Percentiles rank a stretch among this genome's conserved stretches.
phyloP scores from a whole-genome alignment of 2,888 invertebrate genomes.

The Spodoptera littoralis region DNA sequence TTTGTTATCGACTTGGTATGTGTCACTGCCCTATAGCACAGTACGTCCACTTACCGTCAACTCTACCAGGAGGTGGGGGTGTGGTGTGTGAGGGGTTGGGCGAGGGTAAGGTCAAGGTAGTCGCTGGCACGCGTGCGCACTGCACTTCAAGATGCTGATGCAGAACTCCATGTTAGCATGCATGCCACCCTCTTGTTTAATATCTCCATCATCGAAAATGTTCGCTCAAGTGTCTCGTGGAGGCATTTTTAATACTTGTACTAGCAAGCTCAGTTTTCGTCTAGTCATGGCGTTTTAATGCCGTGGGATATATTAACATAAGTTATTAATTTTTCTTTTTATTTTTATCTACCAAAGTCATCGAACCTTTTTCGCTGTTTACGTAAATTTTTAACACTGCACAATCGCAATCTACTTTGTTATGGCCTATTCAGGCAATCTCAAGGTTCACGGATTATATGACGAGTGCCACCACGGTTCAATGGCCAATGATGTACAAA shows the following conservation, averaged over 20 bases:
- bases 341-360: not conserved
- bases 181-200: constrained; percentile 39
- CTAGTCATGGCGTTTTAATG: constrained; percentile 12
- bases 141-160: constrained; percentile 68
- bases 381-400: not conserved
- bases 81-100: constrained; percentile 51
- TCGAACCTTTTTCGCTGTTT: not conserved
- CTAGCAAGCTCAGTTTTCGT: constrained; percentile 6
- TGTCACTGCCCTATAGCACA: constrained; percentile 44
- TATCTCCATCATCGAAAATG: constrained; percentile 36
- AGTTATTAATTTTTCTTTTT: not conserved
- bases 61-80: constrained; percentile 37
- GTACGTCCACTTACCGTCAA: constrained; percentile 41
- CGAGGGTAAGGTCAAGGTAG: constrained; percentile 83
- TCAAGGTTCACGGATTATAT: constrained; percentile 52
- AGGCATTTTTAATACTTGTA: constrained; percentile 13
- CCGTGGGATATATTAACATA: not conserved
- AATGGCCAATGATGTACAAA: constrained; percentile 58
- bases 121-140: constrained; percentile 70
- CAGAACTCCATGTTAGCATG: constrained; percentile 52
- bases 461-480: constrained; percentile 51
- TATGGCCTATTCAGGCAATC: constrained; percentile 24
- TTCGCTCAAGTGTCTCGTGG: constrained; percentile 14
- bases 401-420: not conserved
- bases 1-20: constrained; percentile 47